Percentiles rank a stretch among this genome's conserved stretches.
phyloP scores from a whole-genome alignment of 2,797 vertebrate species.

The Manis javanica region DNA sequence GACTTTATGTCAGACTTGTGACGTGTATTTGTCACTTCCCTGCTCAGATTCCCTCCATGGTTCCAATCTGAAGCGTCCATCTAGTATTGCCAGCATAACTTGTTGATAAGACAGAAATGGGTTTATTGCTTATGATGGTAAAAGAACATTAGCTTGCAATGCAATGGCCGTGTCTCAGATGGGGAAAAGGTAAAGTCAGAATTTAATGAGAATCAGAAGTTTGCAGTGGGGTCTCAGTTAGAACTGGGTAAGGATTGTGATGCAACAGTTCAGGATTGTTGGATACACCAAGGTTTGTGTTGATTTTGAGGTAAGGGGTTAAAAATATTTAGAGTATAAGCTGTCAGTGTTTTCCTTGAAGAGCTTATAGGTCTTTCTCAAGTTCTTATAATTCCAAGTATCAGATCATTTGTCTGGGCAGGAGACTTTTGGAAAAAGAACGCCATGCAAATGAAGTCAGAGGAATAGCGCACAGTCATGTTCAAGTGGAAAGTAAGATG shows the following conservation, averaged over 20 bases:
- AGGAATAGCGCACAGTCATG: background rate
- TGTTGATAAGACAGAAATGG: background rate
- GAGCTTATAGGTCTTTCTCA: background rate
- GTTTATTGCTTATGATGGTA: background rate
- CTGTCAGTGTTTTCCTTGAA: background rate
- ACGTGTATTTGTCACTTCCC: background rate
- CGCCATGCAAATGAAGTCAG: background rate
- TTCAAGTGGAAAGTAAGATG: background rate
- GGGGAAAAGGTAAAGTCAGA: background rate
- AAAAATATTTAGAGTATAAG: background rate
- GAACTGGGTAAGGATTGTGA: fast-evolving
- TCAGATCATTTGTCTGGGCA: background rate
- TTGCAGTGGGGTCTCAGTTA: background rate
- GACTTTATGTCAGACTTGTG: background rate
- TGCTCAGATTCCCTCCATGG: background rate
- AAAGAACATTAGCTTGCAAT: background rate
- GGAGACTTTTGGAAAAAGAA: background rate
- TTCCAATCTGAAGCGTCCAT: background rate
- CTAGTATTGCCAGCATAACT: background rate
- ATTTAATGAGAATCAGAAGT: background rate
- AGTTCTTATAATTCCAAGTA: background rate
- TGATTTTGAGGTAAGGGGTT: background rate
- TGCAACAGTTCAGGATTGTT: too few relatives aligned
- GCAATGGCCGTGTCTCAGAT: background rate
- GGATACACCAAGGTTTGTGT: background rate